Evolutionary conservation across 2,888 invertebrate species (phyloP).

Genomic region (Acanthosepion esculentum): DNA sequence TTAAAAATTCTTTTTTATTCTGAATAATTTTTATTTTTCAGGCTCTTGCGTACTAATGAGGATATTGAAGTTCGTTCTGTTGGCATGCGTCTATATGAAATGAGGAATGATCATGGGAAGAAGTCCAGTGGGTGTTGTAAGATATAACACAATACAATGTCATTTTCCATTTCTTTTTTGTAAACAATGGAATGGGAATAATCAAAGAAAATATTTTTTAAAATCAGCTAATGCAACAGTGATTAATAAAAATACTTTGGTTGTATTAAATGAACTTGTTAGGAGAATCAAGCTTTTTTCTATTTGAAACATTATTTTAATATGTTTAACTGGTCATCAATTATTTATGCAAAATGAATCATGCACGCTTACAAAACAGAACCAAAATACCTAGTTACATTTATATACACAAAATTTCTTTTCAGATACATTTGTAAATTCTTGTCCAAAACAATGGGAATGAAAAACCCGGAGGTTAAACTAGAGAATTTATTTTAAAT

Average conservation of each 20-base stretch:
- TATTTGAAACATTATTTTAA: not conserved
- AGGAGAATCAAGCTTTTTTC: not conserved
- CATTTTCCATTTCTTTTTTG: not conserved
- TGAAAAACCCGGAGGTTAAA: not conserved
- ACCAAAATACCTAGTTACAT: not conserved
- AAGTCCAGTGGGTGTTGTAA: conserved; percentile 60
- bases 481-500: not conserved
- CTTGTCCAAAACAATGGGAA: not conserved
- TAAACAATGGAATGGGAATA: not conserved
- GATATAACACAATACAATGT: not conserved
- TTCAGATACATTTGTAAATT: not conserved
- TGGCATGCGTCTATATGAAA: conserved; percentile 69
- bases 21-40: conserved; percentile 56
- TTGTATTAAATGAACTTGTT: not conserved
- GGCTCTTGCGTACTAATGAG: conserved; percentile 71
- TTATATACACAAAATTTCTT: not conserved
- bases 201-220: not conserved
- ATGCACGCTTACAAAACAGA: not conserved
- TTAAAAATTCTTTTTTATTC: too few relatives aligned
- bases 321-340: not conserved
- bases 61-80: conserved; percentile 73
- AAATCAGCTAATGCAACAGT: not conserved
- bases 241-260: not conserved
- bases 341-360: not conserved
- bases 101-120: conserved; percentile 51